Conservation (phyloP, 2,113 vertebrate genomes). For the Siniperca knerii region DNA sequence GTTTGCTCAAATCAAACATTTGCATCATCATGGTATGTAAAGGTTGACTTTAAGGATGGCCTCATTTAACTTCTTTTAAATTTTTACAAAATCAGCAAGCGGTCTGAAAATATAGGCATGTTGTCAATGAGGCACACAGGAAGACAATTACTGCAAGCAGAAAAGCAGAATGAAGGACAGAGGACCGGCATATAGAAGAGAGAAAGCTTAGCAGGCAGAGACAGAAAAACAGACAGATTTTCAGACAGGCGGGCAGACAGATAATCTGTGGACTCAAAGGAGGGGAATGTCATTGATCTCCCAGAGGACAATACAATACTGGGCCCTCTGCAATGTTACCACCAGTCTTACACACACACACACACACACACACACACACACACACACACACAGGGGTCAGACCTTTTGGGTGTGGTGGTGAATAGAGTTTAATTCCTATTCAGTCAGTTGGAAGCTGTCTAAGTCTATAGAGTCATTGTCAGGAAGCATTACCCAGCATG, state of each 20-base stretch:
- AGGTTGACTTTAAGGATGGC: not conserved
- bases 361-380: slow-evolving; percentile 4
- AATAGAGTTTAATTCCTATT: slow-evolving; percentile 75
- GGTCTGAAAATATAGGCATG: not conserved
- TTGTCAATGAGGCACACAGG: not conserved
- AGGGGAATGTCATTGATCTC: slow-evolving; percentile 80
- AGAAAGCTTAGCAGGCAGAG: slow-evolving; percentile 43
- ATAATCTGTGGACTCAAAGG: slow-evolving; percentile 76
- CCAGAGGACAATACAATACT: slow-evolving; percentile 72
- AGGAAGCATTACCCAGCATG: slow-evolving; percentile 66
- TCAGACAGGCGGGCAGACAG: slow-evolving; percentile 64
- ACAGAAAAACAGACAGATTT: slow-evolving; percentile 50
- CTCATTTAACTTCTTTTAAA: not conserved
- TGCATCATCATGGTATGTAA: not conserved
- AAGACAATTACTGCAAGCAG: slow-evolving; percentile 16
- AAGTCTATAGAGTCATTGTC: slow-evolving; percentile 71
- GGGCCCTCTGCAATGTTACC: slow-evolving; percentile 56
- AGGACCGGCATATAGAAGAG: slow-evolving; percentile 19
- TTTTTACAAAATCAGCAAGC: not conserved
- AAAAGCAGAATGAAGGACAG: slow-evolving; percentile 40
- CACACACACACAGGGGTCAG: slow-evolving; percentile 59
- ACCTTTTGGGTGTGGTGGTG: slow-evolving; percentile 66
- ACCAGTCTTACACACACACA: slow-evolving; percentile 6
- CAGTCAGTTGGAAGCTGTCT: slow-evolving; percentile 65
- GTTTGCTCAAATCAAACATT: not conserved